A percentile compares a stretch with the other conserved stretches of the same genome.
Evolutionary conservation across 2,797 vertebrate genomes (phyloP).

Genomic region (Nannoperca australis): DNA sequence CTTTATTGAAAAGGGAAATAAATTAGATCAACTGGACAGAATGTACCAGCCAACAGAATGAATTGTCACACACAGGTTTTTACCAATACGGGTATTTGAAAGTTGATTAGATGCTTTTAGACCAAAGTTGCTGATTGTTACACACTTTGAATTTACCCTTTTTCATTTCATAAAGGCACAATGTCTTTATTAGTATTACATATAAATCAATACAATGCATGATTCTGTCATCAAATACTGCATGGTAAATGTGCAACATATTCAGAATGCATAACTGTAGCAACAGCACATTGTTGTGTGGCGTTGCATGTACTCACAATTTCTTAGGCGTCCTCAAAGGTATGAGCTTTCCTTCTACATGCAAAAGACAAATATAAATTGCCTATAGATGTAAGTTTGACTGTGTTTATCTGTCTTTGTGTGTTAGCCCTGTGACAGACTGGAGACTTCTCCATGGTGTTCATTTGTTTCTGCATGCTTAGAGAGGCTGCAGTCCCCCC

Average conservation of each 20-base stretch:
- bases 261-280: neutral
- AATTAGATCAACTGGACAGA: constrained; percentile 83
- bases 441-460: neutral
- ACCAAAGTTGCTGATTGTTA: constrained; percentile 7
- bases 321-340: neutral
- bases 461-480: constrained; percentile 5
- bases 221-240: neutral
- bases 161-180: neutral
- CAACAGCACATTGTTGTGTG: neutral
- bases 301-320: neutral
- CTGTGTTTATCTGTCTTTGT: neutral
- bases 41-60: constrained; percentile 77
- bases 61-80: constrained; percentile 56
- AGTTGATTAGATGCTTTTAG: constrained; percentile 21
- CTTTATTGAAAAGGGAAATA: constrained; percentile 85
- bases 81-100: constrained; percentile 35
- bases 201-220: neutral
- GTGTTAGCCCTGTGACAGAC: neutral
- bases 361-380: neutral
- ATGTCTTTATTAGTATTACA: neutral
- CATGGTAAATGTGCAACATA: neutral
- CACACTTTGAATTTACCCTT: neutral
- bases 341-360: neutral
- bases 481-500: neutral
- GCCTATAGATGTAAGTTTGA: neutral